Conservation (phyloP, 2,113 vertebrate species). For the Orientallactaga bullata region DNA sequence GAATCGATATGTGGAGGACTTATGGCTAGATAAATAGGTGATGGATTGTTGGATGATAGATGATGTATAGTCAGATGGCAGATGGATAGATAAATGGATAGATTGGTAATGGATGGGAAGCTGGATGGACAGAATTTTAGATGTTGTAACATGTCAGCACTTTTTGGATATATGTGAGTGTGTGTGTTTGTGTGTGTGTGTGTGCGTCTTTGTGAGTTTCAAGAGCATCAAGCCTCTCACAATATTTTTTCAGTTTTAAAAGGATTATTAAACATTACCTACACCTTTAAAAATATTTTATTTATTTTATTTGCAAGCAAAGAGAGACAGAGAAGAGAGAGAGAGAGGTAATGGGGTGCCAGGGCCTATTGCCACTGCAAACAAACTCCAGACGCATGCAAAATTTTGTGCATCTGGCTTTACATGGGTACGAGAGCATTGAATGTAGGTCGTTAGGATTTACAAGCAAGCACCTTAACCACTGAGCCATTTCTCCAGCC, state of each 20-base stretch:
- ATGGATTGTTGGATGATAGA: neutral
- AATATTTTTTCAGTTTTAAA: slow-evolving; percentile 80
- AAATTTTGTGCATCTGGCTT: too few species aligned
- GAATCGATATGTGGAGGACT: too few species aligned
- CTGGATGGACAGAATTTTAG: neutral
- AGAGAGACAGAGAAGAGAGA: too few species aligned
- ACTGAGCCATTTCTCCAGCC: too few species aligned
- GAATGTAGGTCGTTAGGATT: too few species aligned
- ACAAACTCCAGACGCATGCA: too few species aligned
- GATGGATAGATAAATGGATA: neutral
- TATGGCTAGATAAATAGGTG: neutral
- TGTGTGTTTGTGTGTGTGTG: too few species aligned
- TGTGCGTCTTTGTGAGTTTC: slow-evolving; percentile 16
- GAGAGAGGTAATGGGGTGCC: too few species aligned
- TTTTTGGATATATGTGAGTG: neutral
- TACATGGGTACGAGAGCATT: too few species aligned
- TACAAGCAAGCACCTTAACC: too few species aligned
- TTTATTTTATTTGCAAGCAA: too few species aligned
- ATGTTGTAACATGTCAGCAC: neutral
- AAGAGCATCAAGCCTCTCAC: slow-evolving; percentile 76
- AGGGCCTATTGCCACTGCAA: too few species aligned
- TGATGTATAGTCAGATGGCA: neutral
- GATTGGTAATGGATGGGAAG: neutral
- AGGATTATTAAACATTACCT: slow-evolving; percentile 54
- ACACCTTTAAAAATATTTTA: neutral